phyloP scores from a whole-genome alignment of 2,113 vertebrate species.

The Synchiropus splendidus region DNA sequence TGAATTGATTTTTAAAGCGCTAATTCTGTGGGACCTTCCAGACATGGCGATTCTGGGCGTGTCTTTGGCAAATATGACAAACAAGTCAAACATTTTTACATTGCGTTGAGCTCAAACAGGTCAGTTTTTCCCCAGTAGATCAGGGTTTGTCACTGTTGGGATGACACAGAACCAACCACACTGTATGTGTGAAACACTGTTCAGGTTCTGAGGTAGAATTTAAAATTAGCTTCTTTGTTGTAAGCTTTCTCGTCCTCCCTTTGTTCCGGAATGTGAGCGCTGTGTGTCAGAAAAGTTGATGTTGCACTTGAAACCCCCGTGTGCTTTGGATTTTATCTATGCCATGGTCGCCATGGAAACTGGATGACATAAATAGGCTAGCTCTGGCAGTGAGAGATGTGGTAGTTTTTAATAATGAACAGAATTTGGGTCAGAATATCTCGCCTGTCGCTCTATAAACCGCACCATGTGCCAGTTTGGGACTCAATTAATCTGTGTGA shows the following conservation, averaged over 20 bases:
- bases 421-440: constrained; percentile 71
- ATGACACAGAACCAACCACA: too few species aligned
- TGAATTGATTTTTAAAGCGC: too few species aligned
- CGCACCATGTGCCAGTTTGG: constrained; percentile 65
- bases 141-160: too few species aligned
- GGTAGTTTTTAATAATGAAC: constrained; percentile 63
- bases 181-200: too few species aligned
- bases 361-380: constrained; percentile 72
- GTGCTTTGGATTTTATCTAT: constrained; percentile 55
- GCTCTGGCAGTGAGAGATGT: constrained; percentile 49
- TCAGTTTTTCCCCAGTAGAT: too few species aligned
- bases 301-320: constrained; percentile 39
- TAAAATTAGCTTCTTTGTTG: too few species aligned
- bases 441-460: constrained; percentile 67
- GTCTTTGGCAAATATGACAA: too few species aligned
- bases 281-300: constrained; percentile 26
- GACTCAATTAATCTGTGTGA: constrained; percentile 63
- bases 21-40: too few species aligned
- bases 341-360: constrained; percentile 70
- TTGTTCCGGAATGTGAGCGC: constrained; percentile 15
- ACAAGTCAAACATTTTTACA: too few species aligned
- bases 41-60: too few species aligned
- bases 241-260: constrained; percentile 2
- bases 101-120: too few species aligned
- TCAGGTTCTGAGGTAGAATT: too few species aligned